These are phyloP conservation scores for Petaurus breviceps DNA, from an alignment of 2,113 vertebrate genomes.

Conservation along the genomic window DNA sequence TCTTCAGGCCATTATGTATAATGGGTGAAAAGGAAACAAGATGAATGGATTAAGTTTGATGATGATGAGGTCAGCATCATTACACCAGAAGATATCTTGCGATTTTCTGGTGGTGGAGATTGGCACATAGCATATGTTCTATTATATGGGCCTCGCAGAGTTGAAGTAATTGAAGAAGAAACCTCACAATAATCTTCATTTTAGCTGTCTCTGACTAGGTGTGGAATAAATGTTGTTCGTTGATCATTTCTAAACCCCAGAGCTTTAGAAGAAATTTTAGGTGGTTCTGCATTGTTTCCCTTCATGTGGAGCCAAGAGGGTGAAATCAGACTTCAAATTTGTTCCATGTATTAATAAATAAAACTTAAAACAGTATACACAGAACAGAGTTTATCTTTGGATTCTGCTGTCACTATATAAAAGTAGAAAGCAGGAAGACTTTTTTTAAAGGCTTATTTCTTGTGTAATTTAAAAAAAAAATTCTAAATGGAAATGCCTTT, in stretches of 20 bases:
- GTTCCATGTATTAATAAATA: slow-evolving; percentile 51
- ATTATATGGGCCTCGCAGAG: slow-evolving; percentile 95
- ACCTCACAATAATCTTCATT: slow-evolving; percentile 86
- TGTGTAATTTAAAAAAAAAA: slow-evolving; percentile 62
- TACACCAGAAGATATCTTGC: slow-evolving; percentile 96
- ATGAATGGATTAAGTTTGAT: slow-evolving; percentile 99
- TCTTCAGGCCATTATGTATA: slow-evolving; percentile 98
- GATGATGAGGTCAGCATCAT: slow-evolving; percentile 98
- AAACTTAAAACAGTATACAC: slow-evolving; percentile 1
- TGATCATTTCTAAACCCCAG: slow-evolving; percentile 83
- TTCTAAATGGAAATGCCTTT: slow-evolving; percentile 61
- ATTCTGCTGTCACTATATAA: slow-evolving; percentile 57
- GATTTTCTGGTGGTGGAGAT: slow-evolving; percentile 97
- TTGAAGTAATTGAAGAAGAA: slow-evolving; percentile 90
- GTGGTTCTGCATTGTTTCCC: slow-evolving; percentile 74
- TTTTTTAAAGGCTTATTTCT: slow-evolving; percentile 65
- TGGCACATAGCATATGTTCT: slow-evolving; percentile 99
- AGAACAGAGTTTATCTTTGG: slow-evolving; percentile 56
- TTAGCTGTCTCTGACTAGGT: slow-evolving; percentile 92
- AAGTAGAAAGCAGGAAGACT: slow-evolving; percentile 56
- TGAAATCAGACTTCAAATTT: slow-evolving; percentile 61
- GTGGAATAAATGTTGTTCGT: slow-evolving; percentile 94
- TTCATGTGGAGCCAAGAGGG: slow-evolving; percentile 65
- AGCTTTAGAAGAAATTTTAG: slow-evolving; percentile 80
- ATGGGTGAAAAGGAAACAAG: slow-evolving; percentile 99